These are phyloP conservation scores for Irena cyanogastra DNA, from an alignment of 2,113 vertebrate genomes.

Conservation along the genomic window DNA sequence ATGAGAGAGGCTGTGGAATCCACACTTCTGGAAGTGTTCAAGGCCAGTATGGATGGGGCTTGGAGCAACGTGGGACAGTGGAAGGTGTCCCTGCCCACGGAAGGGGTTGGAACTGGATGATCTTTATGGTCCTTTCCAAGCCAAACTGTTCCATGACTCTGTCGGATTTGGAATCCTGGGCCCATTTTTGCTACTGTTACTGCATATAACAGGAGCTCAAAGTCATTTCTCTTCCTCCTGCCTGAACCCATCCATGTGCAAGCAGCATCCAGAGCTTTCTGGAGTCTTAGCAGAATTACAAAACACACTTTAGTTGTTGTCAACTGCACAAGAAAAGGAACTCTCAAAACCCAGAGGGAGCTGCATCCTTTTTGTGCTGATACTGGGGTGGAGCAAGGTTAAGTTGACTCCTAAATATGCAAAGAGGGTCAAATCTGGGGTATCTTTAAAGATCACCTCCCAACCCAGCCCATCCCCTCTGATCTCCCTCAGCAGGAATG, in stretches of 20 bases:
- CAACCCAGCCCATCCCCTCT: background rate
- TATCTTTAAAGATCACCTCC: background rate
- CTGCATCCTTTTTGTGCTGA: background rate
- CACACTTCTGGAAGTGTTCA: background rate
- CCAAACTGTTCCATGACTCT: background rate
- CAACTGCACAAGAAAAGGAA: background rate
- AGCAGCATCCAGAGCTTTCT: background rate
- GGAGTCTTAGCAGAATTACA: background rate
- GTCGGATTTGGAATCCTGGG: background rate
- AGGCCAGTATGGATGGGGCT: background rate
- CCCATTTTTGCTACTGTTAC: background rate
- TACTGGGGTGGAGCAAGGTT: background rate
- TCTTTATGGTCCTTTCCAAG: background rate
- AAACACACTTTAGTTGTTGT: background rate
- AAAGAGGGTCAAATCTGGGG: background rate
- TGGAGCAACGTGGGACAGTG: background rate
- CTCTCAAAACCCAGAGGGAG: background rate
- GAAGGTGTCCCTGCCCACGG: background rate
- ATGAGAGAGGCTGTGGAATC: background rate
- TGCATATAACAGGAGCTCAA: background rate
- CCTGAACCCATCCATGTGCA: background rate
- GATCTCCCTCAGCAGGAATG: background rate
- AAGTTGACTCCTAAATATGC: background rate
- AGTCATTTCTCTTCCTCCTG: background rate
- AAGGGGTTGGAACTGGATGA: background rate